Evolutionary conservation across 2,797 vertebrate genomes (phyloP).

Genomic region (Artibeus lituratus): DNA sequence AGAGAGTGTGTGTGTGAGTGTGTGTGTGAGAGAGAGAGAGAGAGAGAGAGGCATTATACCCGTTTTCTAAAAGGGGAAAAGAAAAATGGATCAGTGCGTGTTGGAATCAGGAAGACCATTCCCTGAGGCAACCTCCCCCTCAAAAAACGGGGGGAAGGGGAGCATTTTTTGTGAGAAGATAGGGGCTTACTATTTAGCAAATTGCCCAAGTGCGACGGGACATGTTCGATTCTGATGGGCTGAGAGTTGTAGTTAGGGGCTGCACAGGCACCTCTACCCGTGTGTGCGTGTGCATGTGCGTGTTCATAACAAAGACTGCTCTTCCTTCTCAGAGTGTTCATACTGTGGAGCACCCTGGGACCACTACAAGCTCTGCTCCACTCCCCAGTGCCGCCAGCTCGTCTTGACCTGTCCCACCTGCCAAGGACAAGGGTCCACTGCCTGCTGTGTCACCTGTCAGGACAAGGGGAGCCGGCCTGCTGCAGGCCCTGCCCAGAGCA

Average conservation of each 20-base stretch:
- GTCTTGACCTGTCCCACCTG: slow-evolving; percentile 91
- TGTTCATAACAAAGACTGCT: background rate
- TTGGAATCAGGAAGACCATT: slow-evolving; percentile 5
- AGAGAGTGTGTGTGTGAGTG: too few species aligned
- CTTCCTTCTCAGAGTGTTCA: slow-evolving; percentile 87
- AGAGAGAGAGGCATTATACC: background rate
- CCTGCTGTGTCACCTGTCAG: slow-evolving; percentile 93
- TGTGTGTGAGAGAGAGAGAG: too few species aligned
- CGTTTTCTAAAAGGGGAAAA: background rate
- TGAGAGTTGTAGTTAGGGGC: background rate
- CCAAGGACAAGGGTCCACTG: slow-evolving; percentile 85
- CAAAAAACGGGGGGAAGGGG: background rate
- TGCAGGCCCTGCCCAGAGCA: slow-evolving; percentile 42
- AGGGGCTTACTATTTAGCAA: background rate
- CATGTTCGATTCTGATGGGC: background rate
- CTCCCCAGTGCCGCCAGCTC: slow-evolving; percentile 91
- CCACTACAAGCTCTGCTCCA: slow-evolving; percentile 92
- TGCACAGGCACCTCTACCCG: background rate
- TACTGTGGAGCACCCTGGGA: slow-evolving; percentile 94
- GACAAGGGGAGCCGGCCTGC: slow-evolving; percentile 81
- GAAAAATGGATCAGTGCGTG: background rate
- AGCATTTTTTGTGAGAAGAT: background rate
- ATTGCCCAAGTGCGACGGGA: background rate
- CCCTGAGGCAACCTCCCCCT: background rate
- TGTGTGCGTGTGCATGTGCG: background rate